Evolutionary conservation across 2,113 vertebrate species (phyloP), one percentile per base, ranked within the genome.

Genomic region (Alosa alosa): DNA sequence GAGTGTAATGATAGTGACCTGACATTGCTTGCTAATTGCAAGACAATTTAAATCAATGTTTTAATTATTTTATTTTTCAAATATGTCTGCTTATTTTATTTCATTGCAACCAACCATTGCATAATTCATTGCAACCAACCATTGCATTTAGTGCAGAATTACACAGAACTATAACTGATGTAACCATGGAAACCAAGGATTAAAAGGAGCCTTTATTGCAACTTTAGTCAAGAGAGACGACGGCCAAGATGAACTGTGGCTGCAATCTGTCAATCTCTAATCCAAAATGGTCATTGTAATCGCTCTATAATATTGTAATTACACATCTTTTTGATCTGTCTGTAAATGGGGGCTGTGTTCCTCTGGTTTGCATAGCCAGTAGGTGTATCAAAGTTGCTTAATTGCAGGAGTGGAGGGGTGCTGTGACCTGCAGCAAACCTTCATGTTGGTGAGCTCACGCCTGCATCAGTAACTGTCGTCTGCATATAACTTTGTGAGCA

Each of bases 151-250:
- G 55, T 81, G 41, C 86, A 87, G 88, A 84, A 86, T 91, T 78
- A 86, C 89, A 89, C 84, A 55, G 68, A 85, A 85, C 86, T 86
- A 86, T 84, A 45, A 85, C 85, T 87, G 87, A 82, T 88, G 90
- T 90, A 86, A 90, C 90, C 88, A 91, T 90, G 90, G 90, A 86
- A 91, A 91, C 89, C 22, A 46, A 89, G 89, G 86, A 90, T 91
- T 91, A 89, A 89, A 78, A 90, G 89, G 81, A 84, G 82, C 78
- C 88, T 84, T 82, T 45, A 50, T 82, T 52, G 83, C 86, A 89
- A 88, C 90, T 89, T 90, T 90, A 83, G 86, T 90, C 85, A 85
- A 87, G 87, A 90, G 85, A 84, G 81, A 89, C 84, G 83, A 83
- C 86, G 55, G 82, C 84, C 85, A 86, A 82, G 82, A 88, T 87